Evolutionary conservation across 2,888 invertebrate genomes (phyloP), one percentile per base, ranked within the genome.

Genomic region (Pemphredon lugubris): DNA sequence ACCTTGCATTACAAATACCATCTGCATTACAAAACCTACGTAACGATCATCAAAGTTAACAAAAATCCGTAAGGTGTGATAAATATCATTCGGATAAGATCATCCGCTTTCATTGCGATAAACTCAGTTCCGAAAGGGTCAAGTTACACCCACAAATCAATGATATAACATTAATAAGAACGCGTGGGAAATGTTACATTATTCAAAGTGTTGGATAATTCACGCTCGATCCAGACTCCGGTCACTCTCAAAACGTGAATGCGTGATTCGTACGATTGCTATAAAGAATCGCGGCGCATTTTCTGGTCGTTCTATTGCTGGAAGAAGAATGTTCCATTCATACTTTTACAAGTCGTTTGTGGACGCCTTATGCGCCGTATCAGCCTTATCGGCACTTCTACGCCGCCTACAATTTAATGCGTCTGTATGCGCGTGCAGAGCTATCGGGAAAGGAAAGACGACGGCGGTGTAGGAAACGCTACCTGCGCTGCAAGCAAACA

Each of bases 271-370:
- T 34, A 39, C 47, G 42, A 37, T n/a, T 42, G 34, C 40, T 40
- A 23, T 64, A 77, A 55, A 66, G 53, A 30, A 51, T 34, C 32
- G 11, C 13, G 6, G 18, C 13, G 40, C 39, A 53, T 69, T 68
- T 72, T 58, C 60, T 63, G 47, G 14, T 16, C 55, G 54, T 30
- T 59, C 55, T 79, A 83, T 81, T 78, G 67, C 65, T 20, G 34
- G 42, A 71, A 67, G 70, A 76, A 79, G 67, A 84, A 84, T 75
- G 77, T 73, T 65, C 67, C 78, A 77, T 84, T 84, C 77, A 83
- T 77, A 79, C 66, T 77, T 84, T 82, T 81, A 60, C 68, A 37
- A 64, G 42, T 59, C 68, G 18, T 80, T 73, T 81, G 82, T 65
- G 72, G 77, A 47, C 63, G 55, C 65, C 63, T 63, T 81, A 61